A percentile compares a stretch with the other conserved stretches of the same genome.
Conservation (phyloP, 2,797 vertebrate genomes). For the Taeniopygia guttata region DNA sequence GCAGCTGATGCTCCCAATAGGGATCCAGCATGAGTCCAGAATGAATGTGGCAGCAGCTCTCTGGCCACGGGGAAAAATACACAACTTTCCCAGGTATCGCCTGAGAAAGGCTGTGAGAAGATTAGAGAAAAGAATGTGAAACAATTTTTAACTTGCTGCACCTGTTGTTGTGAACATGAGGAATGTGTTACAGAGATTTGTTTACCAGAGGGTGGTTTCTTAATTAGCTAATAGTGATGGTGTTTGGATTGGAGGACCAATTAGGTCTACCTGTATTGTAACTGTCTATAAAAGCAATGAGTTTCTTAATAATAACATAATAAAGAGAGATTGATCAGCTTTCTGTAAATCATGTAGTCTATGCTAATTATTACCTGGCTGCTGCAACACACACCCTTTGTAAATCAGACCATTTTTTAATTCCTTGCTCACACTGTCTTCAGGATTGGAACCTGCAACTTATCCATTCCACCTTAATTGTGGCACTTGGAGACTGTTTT, state of each 20-base stretch:
- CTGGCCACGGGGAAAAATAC: too few species aligned
- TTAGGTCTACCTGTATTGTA: not conserved
- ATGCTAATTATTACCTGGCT: not conserved
- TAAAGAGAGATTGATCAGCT: not conserved
- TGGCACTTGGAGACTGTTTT: not conserved
- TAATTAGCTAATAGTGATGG: not conserved
- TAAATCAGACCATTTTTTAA: not conserved
- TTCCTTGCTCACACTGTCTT: not conserved
- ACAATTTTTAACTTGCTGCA: not conserved
- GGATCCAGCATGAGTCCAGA: accelerated
- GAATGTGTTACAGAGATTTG: not conserved
- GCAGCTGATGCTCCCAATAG: not conserved
- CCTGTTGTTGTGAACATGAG: not conserved
- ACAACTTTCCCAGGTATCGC: too few species aligned
- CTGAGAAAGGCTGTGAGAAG: not conserved
- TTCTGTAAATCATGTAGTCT: not conserved
- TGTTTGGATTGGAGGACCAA: not conserved
- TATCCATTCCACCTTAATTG: not conserved
- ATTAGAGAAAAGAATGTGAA: not conserved
- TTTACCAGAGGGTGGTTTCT: too few species aligned
- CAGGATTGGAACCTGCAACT: not conserved
- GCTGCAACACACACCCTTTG: too few species aligned
- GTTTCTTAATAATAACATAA: not conserved
- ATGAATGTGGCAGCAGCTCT: not conserved
- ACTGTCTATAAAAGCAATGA: not conserved